Evolutionary conservation across 1,140 invertebrate species (phyloP).

Genomic region (Vanessa tameamea): DNA sequence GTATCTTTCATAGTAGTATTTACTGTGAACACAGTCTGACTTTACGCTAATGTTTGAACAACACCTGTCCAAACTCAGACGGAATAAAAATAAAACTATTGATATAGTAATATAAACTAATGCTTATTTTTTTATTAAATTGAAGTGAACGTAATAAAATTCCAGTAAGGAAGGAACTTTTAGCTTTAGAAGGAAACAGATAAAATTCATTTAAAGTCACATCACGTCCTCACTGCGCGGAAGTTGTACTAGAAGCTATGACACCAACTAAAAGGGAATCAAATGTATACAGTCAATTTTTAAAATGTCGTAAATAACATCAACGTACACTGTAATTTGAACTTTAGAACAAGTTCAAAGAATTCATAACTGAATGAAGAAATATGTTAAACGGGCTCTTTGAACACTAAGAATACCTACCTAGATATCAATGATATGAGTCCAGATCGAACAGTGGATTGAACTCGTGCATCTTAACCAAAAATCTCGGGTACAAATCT

Average conservation of each 20-base stretch:
- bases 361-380: not conserved
- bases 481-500: too few relatives aligned
- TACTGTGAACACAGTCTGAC: too few relatives aligned
- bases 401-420: too few relatives aligned
- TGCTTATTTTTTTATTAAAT: not conserved
- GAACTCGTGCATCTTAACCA: too few relatives aligned
- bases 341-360: not conserved
- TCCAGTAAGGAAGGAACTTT: not conserved
- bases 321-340: not conserved
- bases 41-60: too few relatives aligned
- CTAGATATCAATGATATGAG: too few relatives aligned
- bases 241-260: constrained; percentile 2
- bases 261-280: constrained; percentile 10
- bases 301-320: constrained; percentile 1
- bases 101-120: not conserved
- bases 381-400: too few relatives aligned
- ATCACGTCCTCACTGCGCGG: not conserved
- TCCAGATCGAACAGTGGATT: too few relatives aligned
- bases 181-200: not conserved
- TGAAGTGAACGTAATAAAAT: not conserved
- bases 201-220: not conserved
- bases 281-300: not conserved
- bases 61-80: too few relatives aligned
- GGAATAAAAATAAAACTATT: not conserved
- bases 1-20: too few relatives aligned